phyloP scores from a whole-genome alignment of 2,888 invertebrate species.

The Salticus scenicus region DNA sequence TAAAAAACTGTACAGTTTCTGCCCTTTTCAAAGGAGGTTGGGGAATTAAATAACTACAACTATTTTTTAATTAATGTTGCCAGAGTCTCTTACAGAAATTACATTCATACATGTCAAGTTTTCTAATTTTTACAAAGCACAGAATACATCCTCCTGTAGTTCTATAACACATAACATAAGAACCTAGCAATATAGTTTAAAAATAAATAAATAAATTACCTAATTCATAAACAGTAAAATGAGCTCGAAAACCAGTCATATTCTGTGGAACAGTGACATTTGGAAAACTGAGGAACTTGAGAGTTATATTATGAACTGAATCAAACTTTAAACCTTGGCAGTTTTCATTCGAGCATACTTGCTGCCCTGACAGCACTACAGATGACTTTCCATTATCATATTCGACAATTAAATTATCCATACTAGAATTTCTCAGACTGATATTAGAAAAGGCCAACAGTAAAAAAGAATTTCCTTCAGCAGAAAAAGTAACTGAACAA shows the following conservation, averaged over 20 bases:
- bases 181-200: too few relatives aligned
- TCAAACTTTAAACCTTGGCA: constrained; percentile 59
- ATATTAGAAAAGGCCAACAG: constrained; percentile 55
- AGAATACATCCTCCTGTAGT: too few relatives aligned
- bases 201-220: constrained; percentile 24
- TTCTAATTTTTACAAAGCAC: too few relatives aligned
- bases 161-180: too few relatives aligned
- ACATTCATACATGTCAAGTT: too few relatives aligned
- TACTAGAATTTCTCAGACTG: constrained; percentile 55
- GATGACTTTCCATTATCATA: constrained; percentile 16
- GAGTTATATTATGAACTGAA: constrained; percentile 52
- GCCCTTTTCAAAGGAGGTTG: too few relatives aligned
- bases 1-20: too few relatives aligned
- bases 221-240: constrained; percentile 54
- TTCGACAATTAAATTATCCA: constrained; percentile 50
- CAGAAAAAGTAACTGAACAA: constrained; percentile 46
- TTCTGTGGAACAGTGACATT: constrained; percentile 59
- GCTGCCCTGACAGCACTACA: constrained; percentile 44
- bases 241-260: constrained; percentile 57
- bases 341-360: constrained; percentile 61
- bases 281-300: constrained; percentile 48
- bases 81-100: too few relatives aligned
- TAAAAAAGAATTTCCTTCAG: constrained; percentile 23
- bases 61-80: too few relatives aligned
- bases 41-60: too few relatives aligned